These are phyloP conservation scores for Erithacus rubecula DNA, from an alignment of 2,797 vertebrate genomes.

Conservation along the genomic window DNA sequence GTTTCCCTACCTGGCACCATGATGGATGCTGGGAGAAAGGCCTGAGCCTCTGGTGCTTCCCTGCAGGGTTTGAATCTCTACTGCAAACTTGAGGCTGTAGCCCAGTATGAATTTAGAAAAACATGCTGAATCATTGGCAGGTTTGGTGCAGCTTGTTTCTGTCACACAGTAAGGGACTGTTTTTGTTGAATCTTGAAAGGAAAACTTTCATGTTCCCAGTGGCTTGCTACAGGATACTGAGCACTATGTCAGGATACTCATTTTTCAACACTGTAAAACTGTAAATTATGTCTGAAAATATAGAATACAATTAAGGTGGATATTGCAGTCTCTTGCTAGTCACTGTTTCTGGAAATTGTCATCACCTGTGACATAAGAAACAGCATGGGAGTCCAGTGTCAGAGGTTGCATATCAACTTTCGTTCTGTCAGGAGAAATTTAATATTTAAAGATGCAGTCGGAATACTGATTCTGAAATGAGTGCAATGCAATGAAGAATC, in stretches of 20 bases:
- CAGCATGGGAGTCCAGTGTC: neutral
- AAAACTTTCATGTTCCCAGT: neutral
- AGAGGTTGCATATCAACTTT: neutral
- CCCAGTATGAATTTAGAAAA: slow-evolving; percentile 22
- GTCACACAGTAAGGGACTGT: slow-evolving; percentile 29
- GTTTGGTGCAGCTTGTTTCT: slow-evolving; percentile 19
- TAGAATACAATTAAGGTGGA: neutral
- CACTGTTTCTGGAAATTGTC: slow-evolving; percentile 18
- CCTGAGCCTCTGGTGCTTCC: neutral
- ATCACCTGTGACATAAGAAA: slow-evolving; percentile 26
- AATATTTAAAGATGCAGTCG: slow-evolving; percentile 20
- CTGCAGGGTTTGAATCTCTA: neutral
- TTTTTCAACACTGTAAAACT: neutral
- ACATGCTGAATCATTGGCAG: slow-evolving; percentile 31
- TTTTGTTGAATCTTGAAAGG: slow-evolving; percentile 42
- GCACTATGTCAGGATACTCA: neutral
- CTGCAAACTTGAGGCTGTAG: neutral
- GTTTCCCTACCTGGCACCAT: slow-evolving; percentile 4
- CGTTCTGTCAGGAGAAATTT: slow-evolving; percentile 3
- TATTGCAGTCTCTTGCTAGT: slow-evolving; percentile 22
- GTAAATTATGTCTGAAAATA: slow-evolving; percentile 29
- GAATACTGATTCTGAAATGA: neutral
- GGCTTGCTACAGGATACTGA: neutral
- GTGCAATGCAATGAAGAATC: neutral
- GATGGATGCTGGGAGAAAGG: neutral